These are phyloP conservation scores for Trachymyrmex cornetzi DNA, from an alignment of 1,140 invertebrate species.

Conservation along the genomic window DNA sequence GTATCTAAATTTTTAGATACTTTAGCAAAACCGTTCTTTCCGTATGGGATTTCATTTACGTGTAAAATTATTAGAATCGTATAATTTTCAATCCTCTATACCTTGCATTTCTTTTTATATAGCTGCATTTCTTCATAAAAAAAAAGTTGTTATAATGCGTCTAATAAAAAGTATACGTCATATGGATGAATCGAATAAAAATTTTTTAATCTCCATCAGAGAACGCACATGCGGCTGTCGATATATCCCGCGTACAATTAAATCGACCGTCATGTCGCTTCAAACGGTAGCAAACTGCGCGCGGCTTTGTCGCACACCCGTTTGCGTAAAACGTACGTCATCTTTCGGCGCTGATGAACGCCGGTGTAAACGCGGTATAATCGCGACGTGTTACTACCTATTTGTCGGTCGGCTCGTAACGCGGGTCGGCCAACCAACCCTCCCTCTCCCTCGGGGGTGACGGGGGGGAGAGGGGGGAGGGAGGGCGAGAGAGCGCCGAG, in stretches of 20 bases:
- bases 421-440: constrained; percentile 18
- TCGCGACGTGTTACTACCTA: constrained; percentile 84
- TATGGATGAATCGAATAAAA: not conserved
- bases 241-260: not conserved
- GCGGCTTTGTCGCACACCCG: constrained; percentile 34
- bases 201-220: not conserved
- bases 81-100: not conserved
- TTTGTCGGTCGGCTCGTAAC: constrained; percentile 80
- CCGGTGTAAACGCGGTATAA: constrained; percentile 81
- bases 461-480: no score
- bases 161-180: not conserved
- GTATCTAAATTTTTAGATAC: not conserved
- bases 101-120: no score
- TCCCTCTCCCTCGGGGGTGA: no score
- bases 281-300: not conserved
- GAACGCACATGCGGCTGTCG: not conserved
- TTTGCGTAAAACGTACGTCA: constrained; percentile 70
- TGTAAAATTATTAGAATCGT: not conserved
- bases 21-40: no score
- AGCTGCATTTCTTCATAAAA: no score
- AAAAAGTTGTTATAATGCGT: no score
- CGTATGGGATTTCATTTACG: not conserved
- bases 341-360: constrained; percentile 72
- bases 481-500: constrained; percentile 33
- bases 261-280: constrained; percentile 25